Conservation (phyloP, 2,888 invertebrate genomes). For the Lordiphosa fenestrarum region DNA sequence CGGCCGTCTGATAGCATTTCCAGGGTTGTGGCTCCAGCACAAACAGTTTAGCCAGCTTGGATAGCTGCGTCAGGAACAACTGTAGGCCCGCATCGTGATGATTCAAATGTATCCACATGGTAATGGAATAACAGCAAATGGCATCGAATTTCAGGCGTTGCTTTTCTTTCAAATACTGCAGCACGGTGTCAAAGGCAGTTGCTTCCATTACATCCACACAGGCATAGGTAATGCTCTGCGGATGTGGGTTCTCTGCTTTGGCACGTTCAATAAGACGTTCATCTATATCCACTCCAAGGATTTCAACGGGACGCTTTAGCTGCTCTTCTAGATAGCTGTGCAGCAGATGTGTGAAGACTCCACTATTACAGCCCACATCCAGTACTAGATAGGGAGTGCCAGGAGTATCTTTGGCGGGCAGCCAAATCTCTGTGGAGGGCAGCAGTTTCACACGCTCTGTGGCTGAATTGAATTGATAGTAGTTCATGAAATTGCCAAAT, state of each 20-base stretch:
- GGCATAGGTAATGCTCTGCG: constrained; percentile 82
- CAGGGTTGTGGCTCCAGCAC: constrained; percentile 92
- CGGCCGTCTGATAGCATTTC: constrained; percentile 90
- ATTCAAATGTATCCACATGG: constrained; percentile 95
- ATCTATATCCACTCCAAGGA: constrained; percentile 89
- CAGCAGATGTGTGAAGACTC: constrained; percentile 84
- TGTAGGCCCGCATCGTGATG: constrained; percentile 87
- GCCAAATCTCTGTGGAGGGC: constrained; percentile 64
- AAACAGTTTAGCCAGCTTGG: constrained; percentile 82
- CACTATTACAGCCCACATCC: constrained; percentile 86
- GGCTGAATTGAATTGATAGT: constrained; percentile 90
- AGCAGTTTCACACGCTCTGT: constrained; percentile 85
- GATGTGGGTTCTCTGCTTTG: constrained; percentile 80
- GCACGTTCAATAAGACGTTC: constrained; percentile 86
- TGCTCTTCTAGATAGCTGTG: constrained; percentile 45
- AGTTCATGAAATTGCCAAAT: constrained; percentile 93
- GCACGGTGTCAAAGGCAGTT: constrained; percentile 78
- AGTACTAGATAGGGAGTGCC: constrained; percentile 81
- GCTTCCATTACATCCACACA: constrained; percentile 84
- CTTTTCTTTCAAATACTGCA: constrained; percentile 80
- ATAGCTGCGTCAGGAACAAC: constrained; percentile 83
- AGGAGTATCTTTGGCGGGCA: not conserved
- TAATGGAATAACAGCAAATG: constrained; percentile 90
- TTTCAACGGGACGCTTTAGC: constrained; percentile 46
- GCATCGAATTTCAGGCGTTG: constrained; percentile 83